Evolutionary conservation across 2,888 invertebrate species (phyloP).

Genomic region (Stratiomys singularior): DNA sequence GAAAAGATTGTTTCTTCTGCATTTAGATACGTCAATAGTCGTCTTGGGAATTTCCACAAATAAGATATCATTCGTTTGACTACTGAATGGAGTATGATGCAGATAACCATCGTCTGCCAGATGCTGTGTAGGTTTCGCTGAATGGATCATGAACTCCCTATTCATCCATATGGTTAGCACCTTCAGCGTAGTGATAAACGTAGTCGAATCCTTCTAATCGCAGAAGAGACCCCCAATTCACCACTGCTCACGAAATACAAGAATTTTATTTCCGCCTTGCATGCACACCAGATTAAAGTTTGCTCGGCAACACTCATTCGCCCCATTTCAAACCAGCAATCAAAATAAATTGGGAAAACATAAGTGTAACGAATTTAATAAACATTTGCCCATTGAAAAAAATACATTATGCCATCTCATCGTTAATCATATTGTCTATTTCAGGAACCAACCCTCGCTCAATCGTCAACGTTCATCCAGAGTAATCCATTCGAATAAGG

Average conservation of each 20-base stretch:
- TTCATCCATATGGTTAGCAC: neutral
- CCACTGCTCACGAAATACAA: neutral
- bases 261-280: too few species aligned
- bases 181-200: neutral
- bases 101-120: neutral
- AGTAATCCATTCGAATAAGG: neutral
- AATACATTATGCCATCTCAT: neutral
- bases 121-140: neutral
- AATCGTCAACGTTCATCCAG: neutral
- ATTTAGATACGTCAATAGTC: neutral
- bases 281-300: too few species aligned
- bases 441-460: neutral
- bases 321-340: neutral
- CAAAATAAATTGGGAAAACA: slow-evolving; percentile 26
- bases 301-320: too few species aligned
- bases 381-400: neutral
- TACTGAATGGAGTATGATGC: slow-evolving; percentile 2
- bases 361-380: slow-evolving; percentile 35
- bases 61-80: neutral
- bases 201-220: neutral
- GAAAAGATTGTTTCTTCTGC: slow-evolving; percentile 1
- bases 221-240: neutral
- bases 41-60: neutral
- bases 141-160: neutral
- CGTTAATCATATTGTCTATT: slow-evolving; percentile 13